These are phyloP conservation scores for Lucilia sericata DNA, from an alignment of 1,140 invertebrate species.

Conservation along the genomic window DNA sequence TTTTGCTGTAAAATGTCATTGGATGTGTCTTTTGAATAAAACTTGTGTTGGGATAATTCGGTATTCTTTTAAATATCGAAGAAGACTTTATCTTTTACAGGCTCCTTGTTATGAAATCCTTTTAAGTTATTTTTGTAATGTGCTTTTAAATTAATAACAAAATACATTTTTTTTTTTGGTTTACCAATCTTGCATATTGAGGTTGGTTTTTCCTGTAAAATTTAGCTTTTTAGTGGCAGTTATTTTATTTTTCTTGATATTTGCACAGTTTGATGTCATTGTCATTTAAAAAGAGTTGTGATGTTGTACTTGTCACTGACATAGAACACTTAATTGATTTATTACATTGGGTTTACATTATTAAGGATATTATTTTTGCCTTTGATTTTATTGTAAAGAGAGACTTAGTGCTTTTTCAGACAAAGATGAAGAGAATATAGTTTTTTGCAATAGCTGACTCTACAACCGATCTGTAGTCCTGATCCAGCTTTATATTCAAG, in stretches of 20 bases:
- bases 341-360: neutral
- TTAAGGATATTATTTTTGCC: neutral
- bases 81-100: neutral
- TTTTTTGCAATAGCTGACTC: no score
- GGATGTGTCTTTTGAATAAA: slow-evolving; percentile 5
- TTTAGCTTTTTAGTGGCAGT: neutral
- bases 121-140: neutral
- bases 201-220: no score
- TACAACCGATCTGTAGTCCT: no score
- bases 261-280: neutral
- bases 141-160: neutral
- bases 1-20: slow-evolving; percentile 29
- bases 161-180: neutral
- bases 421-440: no score
- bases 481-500: no score
- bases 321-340: slow-evolving; percentile 14
- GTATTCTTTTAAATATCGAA: neutral
- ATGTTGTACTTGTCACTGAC: neutral
- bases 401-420: no score
- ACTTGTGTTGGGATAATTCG: neutral
- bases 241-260: neutral
- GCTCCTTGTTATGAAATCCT: neutral
- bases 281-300: slow-evolving; percentile 6
- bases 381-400: no score
- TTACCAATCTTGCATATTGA: no score